Evolutionary conservation across 2,888 invertebrate species (phyloP).

Genomic region (Leptopilina drosophilae): DNA sequence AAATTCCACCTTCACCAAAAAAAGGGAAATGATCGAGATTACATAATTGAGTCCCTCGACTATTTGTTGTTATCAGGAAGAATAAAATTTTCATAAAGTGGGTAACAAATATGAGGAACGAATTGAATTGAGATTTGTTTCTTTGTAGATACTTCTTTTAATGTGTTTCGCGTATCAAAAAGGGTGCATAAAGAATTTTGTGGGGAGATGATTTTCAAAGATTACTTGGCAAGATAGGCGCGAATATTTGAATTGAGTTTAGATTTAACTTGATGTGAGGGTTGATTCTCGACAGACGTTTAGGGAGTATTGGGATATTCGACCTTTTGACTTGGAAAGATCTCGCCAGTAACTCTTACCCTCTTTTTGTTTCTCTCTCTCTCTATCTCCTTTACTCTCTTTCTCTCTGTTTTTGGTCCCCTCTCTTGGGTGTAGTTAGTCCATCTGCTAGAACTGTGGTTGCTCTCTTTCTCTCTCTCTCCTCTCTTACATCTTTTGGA

Average conservation of each 20-base stretch:
- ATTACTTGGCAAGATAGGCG: conserved; percentile 23
- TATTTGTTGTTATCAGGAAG: no score
- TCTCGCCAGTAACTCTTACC: conserved; percentile 46
- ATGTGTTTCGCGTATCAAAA: neutral
- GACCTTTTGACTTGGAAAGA: conserved; percentile 59
- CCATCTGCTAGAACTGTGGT: conserved; percentile 69
- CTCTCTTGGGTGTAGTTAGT: conserved; percentile 73
- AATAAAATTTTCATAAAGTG: no score
- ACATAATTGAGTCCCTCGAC: no score
- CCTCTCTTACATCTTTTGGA: no score
- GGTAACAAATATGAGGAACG: neutral
- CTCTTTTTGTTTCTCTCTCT: conserved; percentile 42
- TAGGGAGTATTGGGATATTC: conserved; percentile 61
- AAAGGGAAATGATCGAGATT: neutral
- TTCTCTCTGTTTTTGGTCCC: conserved; percentile 26
- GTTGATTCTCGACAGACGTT: conserved; percentile 67
- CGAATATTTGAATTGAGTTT: conserved; percentile 60
- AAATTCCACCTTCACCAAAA: no score
- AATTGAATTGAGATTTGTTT: conserved; percentile 34
- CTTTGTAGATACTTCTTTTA: conserved; percentile 24
- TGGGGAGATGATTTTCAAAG: neutral
- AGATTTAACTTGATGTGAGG: conserved; percentile 61
- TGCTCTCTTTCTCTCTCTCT: conserved; percentile 51
- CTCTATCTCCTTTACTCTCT: no score
- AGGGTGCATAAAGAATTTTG: conserved; percentile 22